Conservation (phyloP, 2,113 vertebrate species). For the Australoheros scitulus region DNA sequence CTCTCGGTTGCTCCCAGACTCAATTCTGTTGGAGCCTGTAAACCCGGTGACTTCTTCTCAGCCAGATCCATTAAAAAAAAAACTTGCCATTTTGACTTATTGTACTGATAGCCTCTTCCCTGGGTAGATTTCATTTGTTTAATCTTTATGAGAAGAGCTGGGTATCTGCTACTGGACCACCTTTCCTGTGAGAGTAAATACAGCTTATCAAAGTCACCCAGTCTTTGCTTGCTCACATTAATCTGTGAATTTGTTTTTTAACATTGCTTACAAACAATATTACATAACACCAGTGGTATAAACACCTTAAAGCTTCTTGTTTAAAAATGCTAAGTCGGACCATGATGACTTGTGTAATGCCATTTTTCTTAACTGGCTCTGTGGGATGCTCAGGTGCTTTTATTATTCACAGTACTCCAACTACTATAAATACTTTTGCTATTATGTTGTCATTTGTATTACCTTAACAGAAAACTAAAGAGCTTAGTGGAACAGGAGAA, state of each 20-base stretch:
- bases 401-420: neutral
- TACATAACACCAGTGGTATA: slow-evolving; percentile 5
- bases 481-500: neutral
- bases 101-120: neutral
- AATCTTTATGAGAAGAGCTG: slow-evolving; percentile 59
- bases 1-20: slow-evolving; percentile 27
- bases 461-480: neutral
- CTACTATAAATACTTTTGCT: neutral
- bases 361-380: neutral
- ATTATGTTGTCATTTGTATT: neutral
- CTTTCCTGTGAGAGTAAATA: slow-evolving; percentile 9
- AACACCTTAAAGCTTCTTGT: neutral
- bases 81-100: slow-evolving; percentile 34
- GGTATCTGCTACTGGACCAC: slow-evolving; percentile 1
- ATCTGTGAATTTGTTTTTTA: slow-evolving; percentile 39
- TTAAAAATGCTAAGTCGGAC: neutral
- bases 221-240: slow-evolving; percentile 39
- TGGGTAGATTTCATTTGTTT: slow-evolving; percentile 22
- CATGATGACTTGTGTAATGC: neutral
- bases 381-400: neutral
- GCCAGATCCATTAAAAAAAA: neutral
- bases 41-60: slow-evolving; percentile 20
- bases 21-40: slow-evolving; percentile 28
- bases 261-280: slow-evolving; percentile 24
- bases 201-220: slow-evolving; percentile 17